Evolutionary conservation across 2,113 vertebrate genomes (phyloP), one percentile per base, ranked within the genome.

Genomic region (Hyaena hyaena): DNA sequence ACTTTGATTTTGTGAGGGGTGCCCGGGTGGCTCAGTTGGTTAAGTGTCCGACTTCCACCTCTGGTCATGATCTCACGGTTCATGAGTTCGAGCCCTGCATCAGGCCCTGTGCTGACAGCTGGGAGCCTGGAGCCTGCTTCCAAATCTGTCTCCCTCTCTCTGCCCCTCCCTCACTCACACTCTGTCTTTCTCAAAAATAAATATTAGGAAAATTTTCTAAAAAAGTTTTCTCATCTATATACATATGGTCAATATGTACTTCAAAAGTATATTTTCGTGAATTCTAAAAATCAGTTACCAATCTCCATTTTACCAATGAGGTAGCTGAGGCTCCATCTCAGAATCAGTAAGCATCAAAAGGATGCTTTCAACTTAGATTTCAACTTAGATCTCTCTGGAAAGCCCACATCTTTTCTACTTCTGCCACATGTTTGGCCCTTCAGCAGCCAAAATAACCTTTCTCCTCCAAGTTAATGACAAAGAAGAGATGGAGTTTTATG

Each of bases 1-100:
- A 74, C 35, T 91, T 91, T 79, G 31, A 69, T 94, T 95, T 90
- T 76, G 28, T 89, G 71, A 92, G 58, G 58, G 58, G 21, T 2
- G 0, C 58, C 7, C 23, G 21, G 58, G 58, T 61, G 21, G 21
- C 58, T 61, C 21, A 8, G 7, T 61, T 2, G 7, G 58, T 61
- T 23, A 19, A 9, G 7, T 23, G 21, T 61, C 58, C 7, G 6
- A 61, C 58, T 61, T 61, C 21, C 2, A 21, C 58, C 58, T 61
- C 58, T 23, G 58, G 58, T 61, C 58, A 61, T 9, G 58, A 23
- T 61, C 58, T 61, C 7, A 23, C 7, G 7, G 21, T 61, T 61
- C 23, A 7, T 61, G 58, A 19, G 21, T 61, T 61, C 21, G 0
- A 61, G 58, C 17, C 58, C 58, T 0, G 17, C 1, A 8, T 23